phyloP scores from a whole-genome alignment of 2,113 vertebrate genomes.

The Thunnus maccoyii region DNA sequence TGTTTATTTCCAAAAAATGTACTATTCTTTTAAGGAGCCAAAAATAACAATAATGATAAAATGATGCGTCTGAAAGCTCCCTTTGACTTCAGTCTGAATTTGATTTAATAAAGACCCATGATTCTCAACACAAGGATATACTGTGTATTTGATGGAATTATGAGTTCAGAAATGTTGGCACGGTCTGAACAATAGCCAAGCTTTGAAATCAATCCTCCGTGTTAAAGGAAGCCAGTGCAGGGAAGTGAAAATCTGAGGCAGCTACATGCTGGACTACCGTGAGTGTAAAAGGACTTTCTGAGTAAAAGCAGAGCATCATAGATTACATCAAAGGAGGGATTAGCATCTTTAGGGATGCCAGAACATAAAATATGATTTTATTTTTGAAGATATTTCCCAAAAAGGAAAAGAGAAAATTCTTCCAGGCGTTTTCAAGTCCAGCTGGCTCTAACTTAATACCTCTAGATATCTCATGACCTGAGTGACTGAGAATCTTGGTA shows the following conservation, averaged over 20 bases:
- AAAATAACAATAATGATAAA: neutral
- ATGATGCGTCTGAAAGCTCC: neutral
- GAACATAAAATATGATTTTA: too few species aligned
- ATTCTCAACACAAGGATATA: too few species aligned
- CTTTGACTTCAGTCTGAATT: neutral
- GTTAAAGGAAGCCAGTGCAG: neutral
- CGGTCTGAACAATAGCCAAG: accelerated
- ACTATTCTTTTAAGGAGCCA: neutral
- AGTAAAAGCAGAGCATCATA: neutral
- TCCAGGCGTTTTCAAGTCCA: neutral
- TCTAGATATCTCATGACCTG: too few species aligned
- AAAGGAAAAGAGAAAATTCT: neutral
- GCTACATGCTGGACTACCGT: neutral
- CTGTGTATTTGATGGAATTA: too few species aligned
- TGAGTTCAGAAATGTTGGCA: too few species aligned
- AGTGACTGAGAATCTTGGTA: neutral
- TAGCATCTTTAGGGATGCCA: neutral
- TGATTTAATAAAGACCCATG: too few species aligned
- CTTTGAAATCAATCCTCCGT: neutral
- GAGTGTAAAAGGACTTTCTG: neutral
- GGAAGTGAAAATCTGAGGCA: neutral
- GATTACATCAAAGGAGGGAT: neutral
- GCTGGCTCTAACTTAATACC: neutral
- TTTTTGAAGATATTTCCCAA: neutral
- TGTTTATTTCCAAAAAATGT: too few species aligned